phyloP scores from a whole-genome alignment of 2,888 invertebrate species.

The Stenurella melanura region DNA sequence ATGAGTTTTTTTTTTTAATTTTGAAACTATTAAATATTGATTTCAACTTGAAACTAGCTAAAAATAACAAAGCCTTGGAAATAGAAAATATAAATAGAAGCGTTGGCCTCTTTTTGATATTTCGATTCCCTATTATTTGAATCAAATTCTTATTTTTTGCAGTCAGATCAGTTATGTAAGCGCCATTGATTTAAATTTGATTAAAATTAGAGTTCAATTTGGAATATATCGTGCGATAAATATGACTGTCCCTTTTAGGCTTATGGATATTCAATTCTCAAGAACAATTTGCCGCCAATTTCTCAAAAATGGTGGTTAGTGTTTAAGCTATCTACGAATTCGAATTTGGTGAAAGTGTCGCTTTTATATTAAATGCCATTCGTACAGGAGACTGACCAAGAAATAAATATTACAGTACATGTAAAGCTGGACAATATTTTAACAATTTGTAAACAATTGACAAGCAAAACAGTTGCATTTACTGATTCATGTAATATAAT shows the following conservation, averaged over 20 bases:
- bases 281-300: not conserved
- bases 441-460: not conserved
- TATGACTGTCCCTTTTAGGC: not conserved
- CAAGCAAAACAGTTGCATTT: not conserved
- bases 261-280: not conserved
- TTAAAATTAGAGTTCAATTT: not conserved
- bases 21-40: not conserved
- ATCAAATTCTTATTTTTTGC: constrained; percentile 7
- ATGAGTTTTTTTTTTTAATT: not conserved
- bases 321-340: too few species aligned
- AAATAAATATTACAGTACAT: too few species aligned
- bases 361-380: too few species aligned
- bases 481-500: too few species aligned
- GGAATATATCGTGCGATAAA: not conserved
- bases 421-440: too few species aligned
- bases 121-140: not conserved
- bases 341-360: too few species aligned
- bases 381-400: too few species aligned
- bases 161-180: constrained; percentile 5
- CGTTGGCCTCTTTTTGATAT: constrained; percentile 17
- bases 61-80: constrained; percentile 9
- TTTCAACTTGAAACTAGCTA: not conserved
- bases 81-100: constrained; percentile 10
- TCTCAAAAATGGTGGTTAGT: not conserved
- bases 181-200: not conserved